Evolutionary conservation across 2,113 vertebrate species (phyloP).

Genomic region (Halcyon malimbica): DNA sequence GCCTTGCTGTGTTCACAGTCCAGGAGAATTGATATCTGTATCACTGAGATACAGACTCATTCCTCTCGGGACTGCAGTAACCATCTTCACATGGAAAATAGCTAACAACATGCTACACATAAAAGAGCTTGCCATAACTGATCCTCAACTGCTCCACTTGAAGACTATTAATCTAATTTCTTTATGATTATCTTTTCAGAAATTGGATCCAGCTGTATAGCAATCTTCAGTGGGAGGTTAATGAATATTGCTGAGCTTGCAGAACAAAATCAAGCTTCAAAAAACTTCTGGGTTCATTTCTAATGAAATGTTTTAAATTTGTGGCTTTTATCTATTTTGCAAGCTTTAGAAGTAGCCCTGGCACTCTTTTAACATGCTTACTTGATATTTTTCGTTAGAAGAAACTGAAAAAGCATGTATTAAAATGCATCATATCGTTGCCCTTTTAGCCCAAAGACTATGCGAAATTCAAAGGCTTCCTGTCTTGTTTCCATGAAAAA

Average conservation of each 20-base stretch:
- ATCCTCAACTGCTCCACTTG: slow-evolving; percentile 22
- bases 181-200: slow-evolving; percentile 61
- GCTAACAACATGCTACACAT: not conserved
- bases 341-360: slow-evolving; percentile 45
- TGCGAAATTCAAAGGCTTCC: slow-evolving; percentile 14
- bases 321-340: slow-evolving; percentile 49
- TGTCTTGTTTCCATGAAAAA: slow-evolving; percentile 14
- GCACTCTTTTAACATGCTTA: slow-evolving; percentile 46
- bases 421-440: slow-evolving; percentile 19
- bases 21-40: not conserved
- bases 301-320: slow-evolving; percentile 56
- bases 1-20: not conserved
- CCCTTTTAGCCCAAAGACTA: slow-evolving; percentile 7
- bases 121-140: slow-evolving; percentile 23
- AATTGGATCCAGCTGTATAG: slow-evolving; percentile 69
- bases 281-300: slow-evolving; percentile 51
- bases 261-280: slow-evolving; percentile 56
- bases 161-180: slow-evolving; percentile 69
- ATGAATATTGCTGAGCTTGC: slow-evolving; percentile 64
- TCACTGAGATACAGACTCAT: not conserved
- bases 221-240: slow-evolving; percentile 52
- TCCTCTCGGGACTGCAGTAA: not conserved
- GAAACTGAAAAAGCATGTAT: not conserved
- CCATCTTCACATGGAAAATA: not conserved
- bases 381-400: not conserved